Evolutionary conservation across 2,797 vertebrate genomes (phyloP).

Genomic region (Lemur catta): DNA sequence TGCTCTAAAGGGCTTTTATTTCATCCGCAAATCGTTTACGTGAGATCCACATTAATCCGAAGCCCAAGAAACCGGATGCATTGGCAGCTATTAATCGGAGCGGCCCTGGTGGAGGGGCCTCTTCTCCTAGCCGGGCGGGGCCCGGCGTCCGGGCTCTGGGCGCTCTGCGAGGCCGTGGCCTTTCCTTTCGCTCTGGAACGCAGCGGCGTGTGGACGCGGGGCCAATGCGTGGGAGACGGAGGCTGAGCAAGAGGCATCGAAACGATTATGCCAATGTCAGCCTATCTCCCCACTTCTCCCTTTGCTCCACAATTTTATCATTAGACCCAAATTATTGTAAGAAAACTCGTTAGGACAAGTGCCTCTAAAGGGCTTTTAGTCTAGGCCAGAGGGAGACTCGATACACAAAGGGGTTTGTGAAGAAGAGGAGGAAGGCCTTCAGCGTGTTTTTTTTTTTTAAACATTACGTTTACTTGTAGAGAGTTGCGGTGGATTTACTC

Average conservation of each 20-base stretch:
- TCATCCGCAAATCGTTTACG: conserved; percentile 67
- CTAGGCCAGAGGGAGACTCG: not conserved
- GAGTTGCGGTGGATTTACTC: not conserved
- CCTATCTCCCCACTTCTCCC: not conserved
- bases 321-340: not conserved
- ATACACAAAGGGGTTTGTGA: not conserved
- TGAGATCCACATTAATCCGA: conserved; percentile 56
- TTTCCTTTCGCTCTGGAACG: not conserved
- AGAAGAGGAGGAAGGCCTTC: not conserved
- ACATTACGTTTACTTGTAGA: not conserved
- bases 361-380: not conserved
- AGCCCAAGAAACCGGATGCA: conserved; percentile 45
- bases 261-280: not conserved
- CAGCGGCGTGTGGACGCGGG: not conserved
- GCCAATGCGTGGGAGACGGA: not conserved
- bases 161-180: not conserved
- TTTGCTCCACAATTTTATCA: not conserved
- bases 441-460: not conserved
- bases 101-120: not conserved
- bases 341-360: not conserved
- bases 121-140: not conserved
- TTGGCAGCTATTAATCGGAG: conserved; percentile 15
- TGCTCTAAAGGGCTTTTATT: conserved; percentile 74
- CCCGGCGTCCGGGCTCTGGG: not conserved
- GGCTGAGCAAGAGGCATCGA: not conserved